Evolutionary conservation across 2,113 vertebrate genomes (phyloP).

Genomic region (Chloropsis hardwickii): DNA sequence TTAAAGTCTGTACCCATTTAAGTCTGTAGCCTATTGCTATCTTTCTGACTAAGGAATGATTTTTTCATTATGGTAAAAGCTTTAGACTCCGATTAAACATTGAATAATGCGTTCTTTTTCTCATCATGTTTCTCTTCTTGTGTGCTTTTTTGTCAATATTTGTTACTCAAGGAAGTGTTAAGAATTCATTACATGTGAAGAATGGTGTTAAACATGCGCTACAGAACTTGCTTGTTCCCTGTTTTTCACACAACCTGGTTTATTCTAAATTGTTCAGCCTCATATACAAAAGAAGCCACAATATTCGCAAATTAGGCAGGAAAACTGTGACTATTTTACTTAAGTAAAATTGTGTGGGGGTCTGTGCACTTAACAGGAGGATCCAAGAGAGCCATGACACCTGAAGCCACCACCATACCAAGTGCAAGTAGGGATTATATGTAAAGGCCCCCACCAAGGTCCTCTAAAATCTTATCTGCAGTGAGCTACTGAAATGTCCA

Average conservation of each 20-base stretch:
- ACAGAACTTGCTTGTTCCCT: background rate
- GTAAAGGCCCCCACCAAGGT: background rate
- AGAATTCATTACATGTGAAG: background rate
- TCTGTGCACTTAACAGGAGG: background rate
- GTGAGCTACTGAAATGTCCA: background rate
- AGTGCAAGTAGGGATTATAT: fast-evolving
- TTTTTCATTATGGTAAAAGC: background rate
- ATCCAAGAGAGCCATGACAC: background rate
- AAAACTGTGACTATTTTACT: background rate
- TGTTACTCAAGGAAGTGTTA: background rate
- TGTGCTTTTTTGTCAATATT: background rate
- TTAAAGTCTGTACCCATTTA: background rate
- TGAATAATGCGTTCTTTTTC: background rate
- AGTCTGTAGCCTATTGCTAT: background rate
- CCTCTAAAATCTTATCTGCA: background rate
- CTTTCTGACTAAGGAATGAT: background rate
- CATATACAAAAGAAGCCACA: background rate
- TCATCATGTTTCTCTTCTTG: background rate
- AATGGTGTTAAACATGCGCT: background rate
- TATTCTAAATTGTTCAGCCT: background rate
- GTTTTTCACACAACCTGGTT: background rate
- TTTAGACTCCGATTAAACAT: background rate
- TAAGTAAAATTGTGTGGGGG: fast-evolving
- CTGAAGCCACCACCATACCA: background rate
- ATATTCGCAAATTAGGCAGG: background rate